A percentile compares a stretch with the other conserved stretches of the same genome.
Evolutionary conservation across 2,797 vertebrate species (phyloP).

Genomic region (Epinephelus malabaricus): DNA sequence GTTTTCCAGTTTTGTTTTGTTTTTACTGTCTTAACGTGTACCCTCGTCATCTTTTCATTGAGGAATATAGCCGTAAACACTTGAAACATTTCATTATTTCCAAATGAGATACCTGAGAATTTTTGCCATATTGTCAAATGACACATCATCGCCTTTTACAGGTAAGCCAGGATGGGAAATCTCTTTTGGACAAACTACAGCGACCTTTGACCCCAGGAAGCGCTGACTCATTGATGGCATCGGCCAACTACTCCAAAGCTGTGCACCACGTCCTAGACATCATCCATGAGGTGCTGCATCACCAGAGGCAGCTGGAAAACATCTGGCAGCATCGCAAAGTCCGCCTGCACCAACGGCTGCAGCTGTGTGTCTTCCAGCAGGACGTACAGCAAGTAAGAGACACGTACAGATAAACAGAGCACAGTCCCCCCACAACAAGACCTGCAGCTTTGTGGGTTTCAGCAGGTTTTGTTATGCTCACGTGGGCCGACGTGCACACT

Average conservation of each 20-base stretch:
- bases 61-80: neutral
- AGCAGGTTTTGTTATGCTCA: neutral
- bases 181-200: conserved; percentile 96
- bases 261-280: conserved; percentile 97
- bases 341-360: conserved; percentile 96
- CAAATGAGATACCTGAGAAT: neutral
- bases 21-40: neutral
- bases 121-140: neutral
- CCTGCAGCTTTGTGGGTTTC: neutral
- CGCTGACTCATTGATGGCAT: conserved; percentile 94
- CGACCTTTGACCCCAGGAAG: conserved; percentile 96
- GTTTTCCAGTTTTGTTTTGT: neutral
- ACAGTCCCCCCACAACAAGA: neutral
- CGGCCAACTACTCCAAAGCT: conserved; percentile 98
- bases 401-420: neutral
- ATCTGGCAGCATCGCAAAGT: conserved; percentile 99
- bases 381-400: conserved; percentile 94
- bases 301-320: conserved; percentile 97
- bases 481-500: neutral
- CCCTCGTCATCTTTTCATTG: neutral
- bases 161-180: conserved; percentile 99
- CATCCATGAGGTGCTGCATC: conserved; percentile 97
- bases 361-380: conserved; percentile 98
- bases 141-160: conserved; percentile 60
- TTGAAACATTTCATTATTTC: neutral